These are phyloP conservation scores for Meiosimyza platycephala DNA, from an alignment of 2,888 invertebrate genomes.

Conservation along the genomic window DNA sequence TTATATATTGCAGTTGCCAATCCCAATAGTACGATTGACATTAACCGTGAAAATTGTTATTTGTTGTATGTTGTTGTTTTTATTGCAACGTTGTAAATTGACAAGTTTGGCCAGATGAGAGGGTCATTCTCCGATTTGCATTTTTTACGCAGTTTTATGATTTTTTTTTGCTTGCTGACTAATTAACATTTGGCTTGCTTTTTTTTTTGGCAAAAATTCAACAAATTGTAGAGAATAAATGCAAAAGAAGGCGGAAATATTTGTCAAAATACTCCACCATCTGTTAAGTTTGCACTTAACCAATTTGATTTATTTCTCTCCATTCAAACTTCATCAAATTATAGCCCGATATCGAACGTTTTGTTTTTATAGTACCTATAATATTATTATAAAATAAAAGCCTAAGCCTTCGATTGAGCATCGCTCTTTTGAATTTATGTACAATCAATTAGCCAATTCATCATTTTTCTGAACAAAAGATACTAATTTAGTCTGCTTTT, in stretches of 20 bases:
- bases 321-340: background rate
- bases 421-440: too few species aligned
- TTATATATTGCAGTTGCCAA: background rate
- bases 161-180: background rate
- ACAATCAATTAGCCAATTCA: too few species aligned
- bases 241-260: slow-evolving; percentile 2
- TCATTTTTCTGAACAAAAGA: too few species aligned
- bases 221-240: background rate
- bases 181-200: background rate
- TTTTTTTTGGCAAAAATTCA: slow-evolving; percentile 22
- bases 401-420: too few species aligned
- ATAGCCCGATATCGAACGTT: too few species aligned
- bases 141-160: slow-evolving; percentile 31
- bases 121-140: slow-evolving; percentile 41
- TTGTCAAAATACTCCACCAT: background rate
- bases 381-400: too few species aligned
- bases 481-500: too few species aligned
- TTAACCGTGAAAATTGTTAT: slow-evolving; percentile 29
- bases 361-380: too few species aligned
- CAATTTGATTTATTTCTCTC: background rate
- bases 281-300: background rate
- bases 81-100: slow-evolving; percentile 39
- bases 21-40: slow-evolving; percentile 9
- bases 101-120: slow-evolving; percentile 47
- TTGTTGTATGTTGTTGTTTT: slow-evolving; percentile 33